Percentiles rank a stretch among this genome's conserved stretches.
Conservation (phyloP, 2,797 vertebrate species). For the Semaprochilodus insignis region DNA sequence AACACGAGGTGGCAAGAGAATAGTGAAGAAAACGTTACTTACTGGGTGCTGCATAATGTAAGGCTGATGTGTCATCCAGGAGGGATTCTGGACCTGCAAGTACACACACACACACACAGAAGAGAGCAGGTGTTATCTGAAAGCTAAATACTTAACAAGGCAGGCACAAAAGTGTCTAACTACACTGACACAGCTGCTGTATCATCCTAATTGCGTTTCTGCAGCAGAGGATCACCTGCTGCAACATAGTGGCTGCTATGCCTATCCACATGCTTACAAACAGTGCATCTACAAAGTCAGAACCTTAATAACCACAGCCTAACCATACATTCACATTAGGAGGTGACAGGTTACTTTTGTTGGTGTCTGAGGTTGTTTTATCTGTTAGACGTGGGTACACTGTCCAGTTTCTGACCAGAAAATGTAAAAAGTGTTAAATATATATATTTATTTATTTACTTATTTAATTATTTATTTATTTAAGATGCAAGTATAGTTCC, state of each 20-base stretch:
- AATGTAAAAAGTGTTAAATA: no score
- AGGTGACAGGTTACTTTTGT: no score
- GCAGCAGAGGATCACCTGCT: background rate
- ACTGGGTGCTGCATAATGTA: slow-evolving; percentile 99
- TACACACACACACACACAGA: slow-evolving; percentile 31
- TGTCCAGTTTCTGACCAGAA: no score
- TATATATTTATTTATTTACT: no score
- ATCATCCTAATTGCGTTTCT: slow-evolving; percentile 3
- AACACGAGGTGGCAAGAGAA: background rate
- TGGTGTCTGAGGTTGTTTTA: no score
- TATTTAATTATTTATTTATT: no score
- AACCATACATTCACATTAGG: background rate
- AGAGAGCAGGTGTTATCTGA: slow-evolving; percentile 35
- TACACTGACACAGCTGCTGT: slow-evolving; percentile 34
- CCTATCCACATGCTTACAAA: background rate
- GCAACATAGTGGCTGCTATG: background rate
- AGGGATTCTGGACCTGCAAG: slow-evolving; percentile 94
- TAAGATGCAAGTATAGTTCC: no score
- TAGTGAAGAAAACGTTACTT: slow-evolving; percentile 69
- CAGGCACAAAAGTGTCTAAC: slow-evolving; percentile 30
- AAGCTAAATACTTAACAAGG: slow-evolving; percentile 29
- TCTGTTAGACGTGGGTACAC: no score
- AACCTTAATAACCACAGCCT: slow-evolving; percentile 2
- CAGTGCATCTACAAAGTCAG: background rate
- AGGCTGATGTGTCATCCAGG: slow-evolving; percentile 97